These are phyloP conservation scores for Rhabdornis inornatus DNA, from an alignment of 2,113 vertebrate genomes.

Conservation along the genomic window DNA sequence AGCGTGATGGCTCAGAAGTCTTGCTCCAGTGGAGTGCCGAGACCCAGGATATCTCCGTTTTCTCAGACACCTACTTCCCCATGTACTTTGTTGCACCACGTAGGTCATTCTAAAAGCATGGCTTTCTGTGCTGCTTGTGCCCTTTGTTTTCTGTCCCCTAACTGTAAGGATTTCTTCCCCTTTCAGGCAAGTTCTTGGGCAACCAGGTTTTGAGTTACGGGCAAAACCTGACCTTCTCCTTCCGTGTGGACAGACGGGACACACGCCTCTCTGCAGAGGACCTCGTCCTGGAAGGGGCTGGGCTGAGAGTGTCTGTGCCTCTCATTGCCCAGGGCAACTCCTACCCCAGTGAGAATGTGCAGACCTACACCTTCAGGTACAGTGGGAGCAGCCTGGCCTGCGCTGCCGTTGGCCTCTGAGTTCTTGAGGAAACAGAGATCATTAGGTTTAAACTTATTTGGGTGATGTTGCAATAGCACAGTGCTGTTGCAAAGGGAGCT, in stretches of 20 bases:
- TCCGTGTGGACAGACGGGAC: constrained; percentile 87
- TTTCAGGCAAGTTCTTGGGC: constrained; percentile 88
- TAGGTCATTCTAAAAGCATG: constrained; percentile 37
- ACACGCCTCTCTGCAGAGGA: constrained; percentile 93
- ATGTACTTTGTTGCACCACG: constrained; percentile 93
- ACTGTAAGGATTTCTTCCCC: neutral
- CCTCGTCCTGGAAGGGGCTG: constrained; percentile 88
- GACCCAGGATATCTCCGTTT: constrained; percentile 83
- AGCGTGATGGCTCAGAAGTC: constrained; percentile 81
- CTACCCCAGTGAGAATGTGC: constrained; percentile 85
- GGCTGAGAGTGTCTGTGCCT: constrained; percentile 83
- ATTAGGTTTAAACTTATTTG: neutral
- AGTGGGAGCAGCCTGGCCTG: neutral
- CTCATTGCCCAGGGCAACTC: constrained; percentile 95
- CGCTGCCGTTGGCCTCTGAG: neutral
- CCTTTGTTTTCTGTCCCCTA: neutral
- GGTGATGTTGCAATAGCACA: neutral
- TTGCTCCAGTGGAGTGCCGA: constrained; percentile 82
- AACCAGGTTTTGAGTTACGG: constrained; percentile 91
- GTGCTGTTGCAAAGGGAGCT: neutral
- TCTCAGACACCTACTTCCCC: constrained; percentile 91
- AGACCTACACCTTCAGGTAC: constrained; percentile 89
- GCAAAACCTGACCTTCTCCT: constrained; percentile 91
- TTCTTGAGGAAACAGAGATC: neutral
- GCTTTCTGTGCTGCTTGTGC: neutral